Evolutionary conservation across 2,113 vertebrate genomes (phyloP), one percentile per base, ranked within the genome.

Genomic region (Onychostoma macrolepis): DNA sequence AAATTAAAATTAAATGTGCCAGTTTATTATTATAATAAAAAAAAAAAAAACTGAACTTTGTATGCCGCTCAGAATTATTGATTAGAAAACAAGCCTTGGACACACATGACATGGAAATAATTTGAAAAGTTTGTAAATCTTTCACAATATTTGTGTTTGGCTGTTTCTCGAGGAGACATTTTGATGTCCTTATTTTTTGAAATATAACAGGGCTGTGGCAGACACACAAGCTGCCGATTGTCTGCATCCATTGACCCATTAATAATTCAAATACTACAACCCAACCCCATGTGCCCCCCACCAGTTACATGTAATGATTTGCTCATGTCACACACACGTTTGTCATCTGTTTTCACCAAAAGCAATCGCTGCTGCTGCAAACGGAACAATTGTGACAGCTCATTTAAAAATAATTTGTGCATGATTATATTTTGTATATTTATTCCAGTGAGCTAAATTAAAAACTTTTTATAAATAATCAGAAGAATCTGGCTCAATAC

Each of bases 211-310:
- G 80, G 43, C 67, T 53, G 41, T 6, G 43, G 79, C 30, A 86
- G 89, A 84, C 53, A 45, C 24, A 89, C 65, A 84, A 88, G 76
- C 75, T 75, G 65, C 80, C 65, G 85, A 84, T 80, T 88, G 75
- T 90, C 72, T 88, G 80, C 41, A 88, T 1, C 65, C 69, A 76
- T 30, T 89, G 86, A 79, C 84, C 86, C 67, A 21, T 53, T 79
- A 84, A 76, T 86, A 81, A 88, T 69, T 80, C 15, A 30, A 72
- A 28, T 81, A 83, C 72, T 69, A 76, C 85, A 78, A 85, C 43
- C 45, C 76, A 28, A 26, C 11, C 71, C 36, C 76, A 48, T 77
- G 24, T 36, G 10, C 65, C 45, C 26, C 75, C 53, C 58, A 24
- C 7, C 72, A 48, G 56, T 58, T 28, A 50, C 65, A 84, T 10